Base-by-base conservation (phyloP, 2,888 invertebrate genomes). In the Rhingia rostrata region DNA sequence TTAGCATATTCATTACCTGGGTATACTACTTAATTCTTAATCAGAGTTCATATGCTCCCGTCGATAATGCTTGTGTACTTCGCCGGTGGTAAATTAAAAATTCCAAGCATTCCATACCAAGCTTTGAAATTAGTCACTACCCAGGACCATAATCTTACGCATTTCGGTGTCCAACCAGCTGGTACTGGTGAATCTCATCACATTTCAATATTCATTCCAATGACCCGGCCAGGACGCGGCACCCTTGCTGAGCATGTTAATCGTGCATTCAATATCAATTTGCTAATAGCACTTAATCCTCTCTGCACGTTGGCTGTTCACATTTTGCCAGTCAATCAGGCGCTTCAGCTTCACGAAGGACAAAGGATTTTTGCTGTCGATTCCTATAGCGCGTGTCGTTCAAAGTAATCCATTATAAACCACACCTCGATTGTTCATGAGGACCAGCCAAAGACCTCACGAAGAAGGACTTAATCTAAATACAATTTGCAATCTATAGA, bases 261-360 rank as follows among this genome's bases (percentile, higher is more conserved):
- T 72, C 78, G 61, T 60, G 63, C 73, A 79, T 83, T 78, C 79
- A 83, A 79, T 83, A 83, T 83, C 69, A 78, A 83, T 83, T 74
- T 79, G 73, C 78, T 79, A 79, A 83, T 79, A 83, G 64, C 73
- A 45, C 56, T 69, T 73, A 78, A 83, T 83, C 83, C 78, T 14
- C 4, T 58, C 4, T 58, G 69, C 63, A 69, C 64, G 63, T 22
- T 45, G 49, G 39, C 14, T 77, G 66, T 61, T 56, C 73, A 63
- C 58, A 73, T 73, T 83, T 73, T 37, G 64, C 61, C 67, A 69
- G 73, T 64, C 82, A 83, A 73, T 79, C 78, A 73, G 67, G 41
- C 47, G 60, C 60, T 39, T 43, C 41, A 35, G n/a, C 54, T 49
- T 22, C 22, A 47, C 32, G 14, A 66, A 10, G 61, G 67, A 60